Evolutionary conservation across 2,888 invertebrate species (phyloP), one percentile per base, ranked within the genome.

Genomic region (Drosophila anomelani): DNA sequence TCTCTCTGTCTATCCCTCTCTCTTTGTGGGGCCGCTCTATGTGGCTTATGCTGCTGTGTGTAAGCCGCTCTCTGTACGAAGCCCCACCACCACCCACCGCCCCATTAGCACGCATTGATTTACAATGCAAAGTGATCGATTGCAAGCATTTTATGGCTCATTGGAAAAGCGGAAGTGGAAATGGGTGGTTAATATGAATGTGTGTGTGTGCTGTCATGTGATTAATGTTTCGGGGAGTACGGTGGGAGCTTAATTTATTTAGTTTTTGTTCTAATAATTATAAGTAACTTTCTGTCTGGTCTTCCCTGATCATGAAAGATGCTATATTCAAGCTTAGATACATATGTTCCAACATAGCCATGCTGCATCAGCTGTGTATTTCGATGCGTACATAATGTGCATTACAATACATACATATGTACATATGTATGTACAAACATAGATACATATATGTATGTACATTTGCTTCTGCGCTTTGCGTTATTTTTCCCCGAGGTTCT

Each of bases 131-230:
- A 71, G 72, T 72, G 72, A 72, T 71, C 54, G 72, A 72, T 72
- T 72, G 59, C 23, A 44, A 26, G 57, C 54, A 68, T 77, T 70
- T 70, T 38, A 36, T 83, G 78, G 64, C 64, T 64, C 66, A 63
- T 15, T 55, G 68, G 56, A 34, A 43, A 41, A 61, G 41, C 67
- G 56, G 56, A 68, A 68, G 56, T 57, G 63, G 64, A 64, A 80
- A 75, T 83, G 67, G 64, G 63, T 58, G 54, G 75, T 70, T 69
- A 56, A 47, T 36, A 60, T 62, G 36, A 15, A 13, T 60, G 38
- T 38, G 70, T 58, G 70, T 58, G 54, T 56, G 56, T 20, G 20
- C 20, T 20, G 20, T 13, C 20, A 34, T 43, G 15, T 58, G 26
- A 47, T 58, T 58, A 26, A 49, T 58, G 12, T 36, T 34, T 57